Percentiles rank a stretch among this genome's conserved stretches.
Conservation (phyloP, 2,113 vertebrate species). For the Hydrolagus affinis region DNA sequence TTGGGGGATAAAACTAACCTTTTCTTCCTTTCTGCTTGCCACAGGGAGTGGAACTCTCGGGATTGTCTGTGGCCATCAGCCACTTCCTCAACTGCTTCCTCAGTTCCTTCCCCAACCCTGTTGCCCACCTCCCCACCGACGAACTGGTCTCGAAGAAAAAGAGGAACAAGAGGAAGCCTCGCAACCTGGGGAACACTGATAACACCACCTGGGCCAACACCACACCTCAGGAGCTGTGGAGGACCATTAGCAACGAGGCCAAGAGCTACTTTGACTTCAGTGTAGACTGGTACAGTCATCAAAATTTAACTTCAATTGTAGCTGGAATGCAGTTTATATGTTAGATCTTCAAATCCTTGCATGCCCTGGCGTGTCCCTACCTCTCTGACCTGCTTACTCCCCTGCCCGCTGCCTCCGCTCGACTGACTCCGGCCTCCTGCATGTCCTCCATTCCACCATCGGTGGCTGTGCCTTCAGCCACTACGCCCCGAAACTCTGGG, state of each 20-base stretch:
- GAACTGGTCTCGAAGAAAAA: slow-evolving; percentile 92
- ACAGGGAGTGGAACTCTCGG: slow-evolving; percentile 88
- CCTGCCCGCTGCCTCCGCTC: too few species aligned
- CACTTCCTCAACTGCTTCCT: slow-evolving; percentile 97
- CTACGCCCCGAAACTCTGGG: too few species aligned
- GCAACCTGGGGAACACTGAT: slow-evolving; percentile 75
- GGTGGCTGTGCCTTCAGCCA: too few species aligned
- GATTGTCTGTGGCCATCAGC: slow-evolving; percentile 89
- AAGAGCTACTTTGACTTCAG: slow-evolving; percentile 81
- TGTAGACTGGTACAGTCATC: slow-evolving; percentile 68
- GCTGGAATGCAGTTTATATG: too few species aligned
- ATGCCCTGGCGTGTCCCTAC: too few species aligned
- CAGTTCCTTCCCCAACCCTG: slow-evolving; percentile 86
- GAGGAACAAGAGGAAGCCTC: slow-evolving; percentile 80
- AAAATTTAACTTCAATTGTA: too few species aligned
- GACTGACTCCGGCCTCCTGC: too few species aligned
- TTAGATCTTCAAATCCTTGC: too few species aligned
- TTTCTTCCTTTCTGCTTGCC: background rate
- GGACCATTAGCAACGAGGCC: slow-evolving; percentile 79
- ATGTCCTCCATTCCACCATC: too few species aligned
- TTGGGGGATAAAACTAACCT: background rate
- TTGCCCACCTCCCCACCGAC: slow-evolving; percentile 83
- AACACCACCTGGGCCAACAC: slow-evolving; percentile 90
- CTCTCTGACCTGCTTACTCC: too few species aligned
- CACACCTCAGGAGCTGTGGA: slow-evolving; percentile 89